A percentile compares a stretch with the other conserved stretches of the same genome.
phyloP scores from a whole-genome alignment of 2,797 vertebrate species.

The Danio albolineatus region DNA sequence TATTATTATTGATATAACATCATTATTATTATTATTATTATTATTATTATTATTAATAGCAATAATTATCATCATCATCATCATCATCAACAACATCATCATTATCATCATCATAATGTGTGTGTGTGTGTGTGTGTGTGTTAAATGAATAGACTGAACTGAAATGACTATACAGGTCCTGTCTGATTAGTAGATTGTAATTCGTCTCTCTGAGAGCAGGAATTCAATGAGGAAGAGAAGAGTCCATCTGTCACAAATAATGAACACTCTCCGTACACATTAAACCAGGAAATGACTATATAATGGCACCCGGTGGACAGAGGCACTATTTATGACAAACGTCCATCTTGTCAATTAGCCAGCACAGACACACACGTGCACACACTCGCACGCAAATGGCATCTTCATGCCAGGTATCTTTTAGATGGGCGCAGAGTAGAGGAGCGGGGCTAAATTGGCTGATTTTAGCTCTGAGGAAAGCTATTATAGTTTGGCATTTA shows the following conservation, averaged over 20 bases:
- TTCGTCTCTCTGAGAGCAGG: conserved; percentile 50
- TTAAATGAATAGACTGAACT: conserved; percentile 12
- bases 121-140: no score
- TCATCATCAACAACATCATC: no score
- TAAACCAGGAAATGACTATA: conserved; percentile 83
- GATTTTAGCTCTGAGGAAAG: neutral
- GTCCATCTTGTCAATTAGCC: conserved; percentile 81
- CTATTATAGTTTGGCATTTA: neutral
- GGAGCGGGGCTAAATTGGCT: neutral
- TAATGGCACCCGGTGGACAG: conserved; percentile 75
- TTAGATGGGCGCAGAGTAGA: conserved; percentile 18
- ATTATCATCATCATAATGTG: no score
- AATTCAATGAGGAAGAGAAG: conserved; percentile 70
- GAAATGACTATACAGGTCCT: conserved; percentile 36
- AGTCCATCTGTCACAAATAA: conserved; percentile 82
- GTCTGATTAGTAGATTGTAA: conserved; percentile 44
- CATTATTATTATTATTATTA: no score
- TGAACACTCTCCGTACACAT: conserved; percentile 82
- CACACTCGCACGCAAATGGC: conserved; percentile 19
- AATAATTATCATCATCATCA: no score
- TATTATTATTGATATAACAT: no score
- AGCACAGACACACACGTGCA: conserved; percentile 57
- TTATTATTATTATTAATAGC: no score
- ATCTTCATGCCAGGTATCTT: conserved; percentile 28
- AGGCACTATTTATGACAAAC: conserved; percentile 73